These are phyloP conservation scores for Tenrec ecaudatus DNA, from an alignment of 2,113 vertebrate species.

Conservation along the genomic window DNA sequence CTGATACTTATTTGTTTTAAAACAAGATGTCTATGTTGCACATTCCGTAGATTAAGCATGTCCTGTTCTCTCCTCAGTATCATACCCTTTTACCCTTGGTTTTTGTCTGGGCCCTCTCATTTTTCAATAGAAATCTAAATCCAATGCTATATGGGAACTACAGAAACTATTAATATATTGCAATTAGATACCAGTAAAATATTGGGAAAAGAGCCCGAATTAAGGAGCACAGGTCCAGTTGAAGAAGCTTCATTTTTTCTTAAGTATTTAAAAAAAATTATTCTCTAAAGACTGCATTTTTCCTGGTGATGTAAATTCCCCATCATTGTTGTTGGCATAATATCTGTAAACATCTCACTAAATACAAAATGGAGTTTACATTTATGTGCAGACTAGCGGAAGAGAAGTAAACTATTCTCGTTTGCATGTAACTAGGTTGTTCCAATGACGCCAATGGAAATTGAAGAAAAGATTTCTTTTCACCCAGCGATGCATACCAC, in stretches of 20 bases:
- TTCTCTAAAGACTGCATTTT: constrained; percentile 67
- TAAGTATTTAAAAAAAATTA: constrained; percentile 82
- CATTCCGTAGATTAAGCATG: neutral
- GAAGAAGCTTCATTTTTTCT: constrained; percentile 78
- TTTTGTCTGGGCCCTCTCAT: constrained; percentile 44
- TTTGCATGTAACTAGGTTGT: constrained; percentile 72
- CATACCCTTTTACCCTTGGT: constrained; percentile 3
- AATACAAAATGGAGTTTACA: constrained; percentile 78
- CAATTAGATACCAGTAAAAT: constrained; percentile 45
- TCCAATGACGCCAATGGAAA: constrained; percentile 72
- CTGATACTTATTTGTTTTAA: constrained; percentile 50
- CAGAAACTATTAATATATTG: constrained; percentile 48
- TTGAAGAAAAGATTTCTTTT: constrained; percentile 56
- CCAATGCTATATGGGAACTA: constrained; percentile 18
- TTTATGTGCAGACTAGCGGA: constrained; percentile 69
- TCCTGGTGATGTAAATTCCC: constrained; percentile 74
- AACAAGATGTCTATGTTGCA: constrained; percentile 47
- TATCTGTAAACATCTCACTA: constrained; percentile 80
- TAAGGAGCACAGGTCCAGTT: constrained; percentile 79
- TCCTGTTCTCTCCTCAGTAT: constrained; percentile 53
- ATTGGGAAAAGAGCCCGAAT: constrained; percentile 24
- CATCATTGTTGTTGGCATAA: constrained; percentile 68
- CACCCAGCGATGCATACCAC: constrained; percentile 66
- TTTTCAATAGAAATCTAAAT: constrained; percentile 32
- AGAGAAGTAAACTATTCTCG: constrained; percentile 66